Evolutionary conservation across 1,140 invertebrate species (phyloP), one percentile per base, ranked within the genome.

Genomic region (Maconellicoccus hirsutus): DNA sequence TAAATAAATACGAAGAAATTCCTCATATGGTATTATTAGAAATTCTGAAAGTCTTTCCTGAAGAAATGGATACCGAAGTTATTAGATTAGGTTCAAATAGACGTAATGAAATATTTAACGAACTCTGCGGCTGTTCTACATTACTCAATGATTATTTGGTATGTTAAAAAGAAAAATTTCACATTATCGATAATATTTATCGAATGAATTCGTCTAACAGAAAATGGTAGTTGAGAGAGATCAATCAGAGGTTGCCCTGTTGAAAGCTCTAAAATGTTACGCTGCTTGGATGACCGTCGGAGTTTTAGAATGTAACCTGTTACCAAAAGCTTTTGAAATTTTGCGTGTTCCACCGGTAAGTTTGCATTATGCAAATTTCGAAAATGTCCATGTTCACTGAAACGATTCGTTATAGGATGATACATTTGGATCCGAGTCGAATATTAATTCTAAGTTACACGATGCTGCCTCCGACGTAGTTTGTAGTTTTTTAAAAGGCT

Each of bases 41-140:
- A 85, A 87, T 98, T 72, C 83, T 98, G 52, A 96, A 89, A 52
- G 89, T 97, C 8, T 82, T 98, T 75, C 95, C 96, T n/a, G 96
- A 98, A 85, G 96, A 98, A 86, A 87, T 96, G 38, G 88, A 89
- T 77, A 92, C 87, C 12, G 81, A 90, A 76, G 87, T 86, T 74
- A 80, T 98, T 26, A 87, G 91, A 76, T 81, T 98, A 71, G 94
- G 94, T 25, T 91, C 90, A 73, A 98, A 98, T 81, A 82, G 96
- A 75, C 81, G 95, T 71, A 84, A 89, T 73, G 88, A 96, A 78
- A 84, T 98, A 21, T 85, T 88, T 75, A 82, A 86, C 70, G 89
- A 95, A 76, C 83, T 98, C 22, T 69, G 73, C 27, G 71, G 66
- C 16, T 66, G 61, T 26, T 23, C 61, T 3, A 26, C 3, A 6